Evolutionary conservation across 1,140 invertebrate genomes (phyloP).

Genomic region (Dolichoris vasculosae): DNA sequence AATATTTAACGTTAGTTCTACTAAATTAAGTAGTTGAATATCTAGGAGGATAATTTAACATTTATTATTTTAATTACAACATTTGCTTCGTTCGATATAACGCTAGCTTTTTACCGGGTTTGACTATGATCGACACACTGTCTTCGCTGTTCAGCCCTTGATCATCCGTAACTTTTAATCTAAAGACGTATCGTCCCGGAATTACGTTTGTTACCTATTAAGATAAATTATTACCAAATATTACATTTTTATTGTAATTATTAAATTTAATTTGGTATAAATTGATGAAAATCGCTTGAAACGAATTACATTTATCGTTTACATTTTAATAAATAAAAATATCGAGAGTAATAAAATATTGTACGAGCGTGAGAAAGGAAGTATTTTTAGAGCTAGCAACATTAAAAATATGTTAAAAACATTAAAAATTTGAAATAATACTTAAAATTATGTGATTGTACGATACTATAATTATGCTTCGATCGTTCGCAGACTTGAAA

Average conservation of each 20-base stretch:
- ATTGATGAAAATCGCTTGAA: too few species aligned
- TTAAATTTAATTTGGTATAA: too few species aligned
- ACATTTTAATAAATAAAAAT: too few species aligned
- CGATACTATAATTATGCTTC: neutral
- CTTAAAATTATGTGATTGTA: too few species aligned
- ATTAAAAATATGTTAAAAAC: too few species aligned
- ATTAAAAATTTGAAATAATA: too few species aligned
- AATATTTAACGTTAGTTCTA: constrained; percentile 87
- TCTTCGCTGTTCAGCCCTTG: constrained; percentile 88
- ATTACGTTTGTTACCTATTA: constrained; percentile 86
- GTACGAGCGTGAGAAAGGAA: too few species aligned
- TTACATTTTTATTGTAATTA: too few species aligned
- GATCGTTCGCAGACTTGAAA: too few species aligned
- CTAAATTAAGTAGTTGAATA: constrained; percentile 82
- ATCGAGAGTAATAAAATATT: too few species aligned
- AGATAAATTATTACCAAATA: constrained; percentile 34
- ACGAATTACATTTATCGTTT: too few species aligned
- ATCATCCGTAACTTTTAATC: constrained; percentile 90
- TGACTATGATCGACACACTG: constrained; percentile 89
- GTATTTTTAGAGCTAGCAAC: too few species aligned
- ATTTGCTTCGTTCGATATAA: neutral
- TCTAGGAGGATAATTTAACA: constrained; percentile 70
- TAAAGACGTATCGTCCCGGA: constrained; percentile 91
- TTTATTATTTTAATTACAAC: neutral
- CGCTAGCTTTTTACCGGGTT: constrained; percentile 76